Base-by-base conservation (phyloP, 1,140 invertebrate species). In the Leptinotarsa texana region DNA sequence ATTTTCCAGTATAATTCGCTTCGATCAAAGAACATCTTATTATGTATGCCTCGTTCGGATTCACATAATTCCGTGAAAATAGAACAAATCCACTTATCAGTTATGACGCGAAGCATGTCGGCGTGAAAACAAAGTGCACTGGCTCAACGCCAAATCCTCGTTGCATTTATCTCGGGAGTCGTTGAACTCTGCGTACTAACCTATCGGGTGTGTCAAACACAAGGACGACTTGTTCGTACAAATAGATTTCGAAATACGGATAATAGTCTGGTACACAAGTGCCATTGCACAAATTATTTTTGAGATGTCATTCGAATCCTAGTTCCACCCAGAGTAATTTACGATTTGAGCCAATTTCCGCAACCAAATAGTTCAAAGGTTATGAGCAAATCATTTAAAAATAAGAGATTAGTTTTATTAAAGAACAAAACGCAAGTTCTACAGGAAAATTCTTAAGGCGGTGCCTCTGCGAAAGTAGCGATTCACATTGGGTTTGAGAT, bases 51-150 rank as follows among this genome's bases (percentile, higher is more conserved):
- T 57, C 51, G 17, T 57, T 57, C n/a, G 51, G n/a, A 57, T 57
- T 57, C n/a, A 57, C 51, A 57, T 57, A 57, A 57, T 57, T 57
- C n/a, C 4, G 51, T 18, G 51, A 57, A 57, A 57, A 57, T 57
- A 57, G 51, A 57, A 57, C 51, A 18, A 57, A 57, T 57, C 51
- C 17, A 57, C 51, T 57, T 57, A 57, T 57, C 51, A 18, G 51
- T 57, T 57, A 57, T 57, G 51, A 17, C 15, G 51, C 6, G 51
- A 18, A 57, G 51, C 51, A 57, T 57, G 51, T 57, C 51, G 51
- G 51, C n/a, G 51, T 57, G 51, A 57, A 57, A 57, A 57, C 51
- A 57, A 57, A 57, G 51, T 57, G 51, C 51, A 57, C 51, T 57
- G 51, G 51, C 51, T 57, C 15, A 17, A 57, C 51, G 51, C 51